Evolutionary conservation across 2,888 invertebrate genomes (phyloP).

Genomic region (Mimas tiliae): DNA sequence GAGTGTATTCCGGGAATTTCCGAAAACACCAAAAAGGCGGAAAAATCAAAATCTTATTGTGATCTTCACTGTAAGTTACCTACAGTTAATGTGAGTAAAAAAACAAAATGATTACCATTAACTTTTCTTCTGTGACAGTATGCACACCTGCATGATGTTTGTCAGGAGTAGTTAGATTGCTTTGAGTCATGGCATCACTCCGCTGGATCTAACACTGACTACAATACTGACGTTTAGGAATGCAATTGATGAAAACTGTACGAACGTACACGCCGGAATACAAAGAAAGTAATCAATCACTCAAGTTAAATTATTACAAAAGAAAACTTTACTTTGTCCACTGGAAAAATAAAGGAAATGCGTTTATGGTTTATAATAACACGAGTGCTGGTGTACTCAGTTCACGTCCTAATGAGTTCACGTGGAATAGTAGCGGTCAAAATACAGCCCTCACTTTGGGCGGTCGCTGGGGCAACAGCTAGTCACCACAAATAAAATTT

Average conservation of each 20-base stretch:
- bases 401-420: constrained; percentile 55
- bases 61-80: neutral
- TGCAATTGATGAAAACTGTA: neutral
- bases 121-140: constrained; percentile 75
- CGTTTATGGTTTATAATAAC: constrained; percentile 3
- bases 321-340: constrained; percentile 1
- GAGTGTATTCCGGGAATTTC: no score
- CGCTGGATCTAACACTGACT: constrained; percentile 34
- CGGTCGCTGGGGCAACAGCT: constrained; percentile 76
- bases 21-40: no score
- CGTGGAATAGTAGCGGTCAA: constrained; percentile 74
- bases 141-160: constrained; percentile 66
- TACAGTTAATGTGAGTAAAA: neutral
- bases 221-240: constrained; percentile 28
- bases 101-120: constrained; percentile 63
- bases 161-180: constrained; percentile 61
- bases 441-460: constrained; percentile 68
- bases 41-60: neutral
- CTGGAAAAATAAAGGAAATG: constrained; percentile 5
- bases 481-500: constrained; percentile 79
- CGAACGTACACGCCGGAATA: neutral
- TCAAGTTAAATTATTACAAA: constrained; percentile 17
- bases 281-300: constrained; percentile 23
- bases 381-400: constrained; percentile 37
- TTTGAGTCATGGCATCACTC: constrained; percentile 77